Base-by-base conservation (phyloP, 2,797 vertebrate species). In the Amblyraja radiata region DNA sequence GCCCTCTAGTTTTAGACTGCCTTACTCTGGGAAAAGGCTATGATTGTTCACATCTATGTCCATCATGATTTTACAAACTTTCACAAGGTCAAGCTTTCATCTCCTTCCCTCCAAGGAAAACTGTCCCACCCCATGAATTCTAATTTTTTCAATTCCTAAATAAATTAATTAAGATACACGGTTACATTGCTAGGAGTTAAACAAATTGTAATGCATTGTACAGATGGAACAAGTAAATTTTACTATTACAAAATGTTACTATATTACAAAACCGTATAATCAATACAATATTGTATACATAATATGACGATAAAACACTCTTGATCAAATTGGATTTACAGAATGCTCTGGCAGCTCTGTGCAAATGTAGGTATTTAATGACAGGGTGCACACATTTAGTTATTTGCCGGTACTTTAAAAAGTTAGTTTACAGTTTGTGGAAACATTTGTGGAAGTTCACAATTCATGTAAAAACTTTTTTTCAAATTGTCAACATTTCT, bases 401-500 rank as follows among this genome's bases (percentile, higher is more conserved):
- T 36, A 9, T 73, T 25, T 73, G 11, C 68, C 11, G 54, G 28
- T 73, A 18, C 23, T 36, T n/a, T n/a, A 71, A 71, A 65, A 90
- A 71, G 21, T 46, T 6, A 58, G 63, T 10, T 39, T 25, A 74
- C n/a, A 36, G 63, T 68, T 88, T 36, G 65, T 88, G 36, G 36
- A 36, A 28, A 21, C 3, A 10, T 13, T 58, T 92, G 1, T 74
- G 73, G 11, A 91, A 73, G 11, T 76, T 58, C 71, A 74, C 36
- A 74, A 46, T 74, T 58, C 46, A 28, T 54, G 90, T 73, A 54
- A 88, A 65, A 73, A 21, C 23, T 73, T 6, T 63, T 65, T 65
- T 14, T 63, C 16, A 36, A 88, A 88, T 14, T 6, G 10, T 58
- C 81, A 94, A 97, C 96, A 99, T 95, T 98, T 99, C 95, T 97